A percentile compares a stretch with the other conserved stretches of the same genome.
phyloP scores from a whole-genome alignment of 2,888 invertebrate species.

The Lasius platythorax region DNA sequence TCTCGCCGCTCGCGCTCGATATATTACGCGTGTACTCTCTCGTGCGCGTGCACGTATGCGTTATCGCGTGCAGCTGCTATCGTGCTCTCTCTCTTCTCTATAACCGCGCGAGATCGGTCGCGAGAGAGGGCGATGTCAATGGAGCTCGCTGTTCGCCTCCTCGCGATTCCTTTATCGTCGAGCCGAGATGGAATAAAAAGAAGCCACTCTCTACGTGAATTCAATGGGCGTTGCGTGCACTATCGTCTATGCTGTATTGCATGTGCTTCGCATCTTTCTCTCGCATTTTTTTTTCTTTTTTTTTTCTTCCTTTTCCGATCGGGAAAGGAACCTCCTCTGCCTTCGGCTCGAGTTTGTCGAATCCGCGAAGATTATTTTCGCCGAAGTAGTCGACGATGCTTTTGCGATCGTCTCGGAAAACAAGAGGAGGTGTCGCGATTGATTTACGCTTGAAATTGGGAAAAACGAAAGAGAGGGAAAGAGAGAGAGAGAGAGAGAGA shows the following conservation, averaged over 20 bases:
- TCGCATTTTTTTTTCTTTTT: neutral
- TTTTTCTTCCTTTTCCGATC: neutral
- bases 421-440: conserved; percentile 29
- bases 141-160: conserved; percentile 68
- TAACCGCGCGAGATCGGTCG: conserved; percentile 23
- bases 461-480: neutral
- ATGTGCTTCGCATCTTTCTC: neutral
- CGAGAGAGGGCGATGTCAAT: conserved; percentile 68
- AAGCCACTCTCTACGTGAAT: conserved; percentile 66
- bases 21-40: conserved; percentile 70
- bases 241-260: conserved; percentile 27
- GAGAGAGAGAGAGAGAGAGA: neutral
- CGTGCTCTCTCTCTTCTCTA: conserved; percentile 29
- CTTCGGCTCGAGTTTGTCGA: conserved; percentile 1
- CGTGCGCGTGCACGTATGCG: conserved; percentile 32
- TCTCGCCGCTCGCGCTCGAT: conserved; percentile 66
- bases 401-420: neutral
- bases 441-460: neutral
- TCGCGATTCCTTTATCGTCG: conserved; percentile 71
- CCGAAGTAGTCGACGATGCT: neutral
- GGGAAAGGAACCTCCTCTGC: neutral
- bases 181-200: conserved; percentile 57
- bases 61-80: conserved; percentile 79
- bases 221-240: conserved; percentile 58
- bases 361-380: neutral